Percentiles rank a stretch among this genome's conserved stretches.
phyloP scores from a whole-genome alignment of 2,113 vertebrate species.

The Sarotherodon lohbergeri region DNA sequence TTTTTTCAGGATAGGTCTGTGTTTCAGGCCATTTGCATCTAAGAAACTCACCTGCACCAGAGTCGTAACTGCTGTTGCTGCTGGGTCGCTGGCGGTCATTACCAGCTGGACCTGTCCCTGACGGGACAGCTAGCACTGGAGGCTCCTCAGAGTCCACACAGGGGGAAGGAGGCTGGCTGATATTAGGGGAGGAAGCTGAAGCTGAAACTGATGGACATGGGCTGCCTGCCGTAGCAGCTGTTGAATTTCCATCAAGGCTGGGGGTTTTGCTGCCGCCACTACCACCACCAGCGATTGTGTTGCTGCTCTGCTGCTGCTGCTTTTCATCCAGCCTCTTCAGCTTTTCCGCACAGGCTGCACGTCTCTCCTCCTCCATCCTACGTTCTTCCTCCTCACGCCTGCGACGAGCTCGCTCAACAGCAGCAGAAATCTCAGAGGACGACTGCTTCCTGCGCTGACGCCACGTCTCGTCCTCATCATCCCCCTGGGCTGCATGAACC shows the following conservation, averaged over 20 bases:
- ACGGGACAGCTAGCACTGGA: constrained; percentile 39
- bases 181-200: constrained; percentile 67
- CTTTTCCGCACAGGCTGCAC: constrained; percentile 88
- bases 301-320: constrained; percentile 55
- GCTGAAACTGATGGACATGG: constrained; percentile 67
- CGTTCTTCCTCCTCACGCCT: constrained; percentile 88
- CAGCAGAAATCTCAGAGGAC: constrained; percentile 84
- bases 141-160: constrained; percentile 73
- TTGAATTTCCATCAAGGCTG: constrained; percentile 57
- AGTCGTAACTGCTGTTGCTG: constrained; percentile 82
- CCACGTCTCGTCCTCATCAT: constrained; percentile 92
- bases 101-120: constrained; percentile 43
- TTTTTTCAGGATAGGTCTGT: not conserved
- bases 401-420: constrained; percentile 85
- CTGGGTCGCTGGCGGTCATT: constrained; percentile 64
- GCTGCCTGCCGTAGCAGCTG: constrained; percentile 46
- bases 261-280: constrained; percentile 43
- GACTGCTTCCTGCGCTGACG: constrained; percentile 89
- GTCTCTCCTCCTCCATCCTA: constrained; percentile 88
- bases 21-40: not conserved
- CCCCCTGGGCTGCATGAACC: constrained; percentile 63
- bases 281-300: not conserved
- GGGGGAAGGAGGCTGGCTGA: constrained; percentile 73
- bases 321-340: constrained; percentile 89
- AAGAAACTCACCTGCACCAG: constrained; percentile 68